Percentiles rank a stretch among this genome's conserved stretches.
phyloP scores from a whole-genome alignment of 2,888 invertebrate genomes.

The Oxycera nigricornis region DNA sequence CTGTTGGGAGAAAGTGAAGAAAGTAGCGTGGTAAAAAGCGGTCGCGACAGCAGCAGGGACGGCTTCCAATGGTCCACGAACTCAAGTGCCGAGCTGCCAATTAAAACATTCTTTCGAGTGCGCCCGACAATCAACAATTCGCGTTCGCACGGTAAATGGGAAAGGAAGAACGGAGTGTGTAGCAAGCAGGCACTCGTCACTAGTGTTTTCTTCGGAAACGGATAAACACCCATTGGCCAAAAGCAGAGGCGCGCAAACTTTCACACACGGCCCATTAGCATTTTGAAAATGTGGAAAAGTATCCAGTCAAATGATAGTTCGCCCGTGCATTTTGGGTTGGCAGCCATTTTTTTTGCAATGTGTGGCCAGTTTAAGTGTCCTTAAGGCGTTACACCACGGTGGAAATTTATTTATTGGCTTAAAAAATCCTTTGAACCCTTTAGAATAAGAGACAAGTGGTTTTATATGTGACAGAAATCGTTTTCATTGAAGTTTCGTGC shows the following conservation, averaged over 20 bases:
- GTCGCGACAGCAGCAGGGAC: not conserved
- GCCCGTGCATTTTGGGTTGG: no score
- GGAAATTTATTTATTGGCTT: no score
- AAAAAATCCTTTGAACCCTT: no score
- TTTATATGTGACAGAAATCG: no score
- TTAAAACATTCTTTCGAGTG: slow-evolving; percentile 8
- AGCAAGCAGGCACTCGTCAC: not conserved
- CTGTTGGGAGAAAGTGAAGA: slow-evolving; percentile 28
- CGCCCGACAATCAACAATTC: not conserved
- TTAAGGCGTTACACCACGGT: no score
- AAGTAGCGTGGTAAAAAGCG: slow-evolving; percentile 18
- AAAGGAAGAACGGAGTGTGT: slow-evolving; percentile 21
- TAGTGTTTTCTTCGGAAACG: slow-evolving; percentile 2
- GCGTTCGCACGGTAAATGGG: slow-evolving; percentile 10
- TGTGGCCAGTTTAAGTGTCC: no score
- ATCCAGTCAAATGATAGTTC: no score
- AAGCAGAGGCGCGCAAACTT: not conserved
- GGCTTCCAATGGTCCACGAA: slow-evolving; percentile 12
- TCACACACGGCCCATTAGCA: not conserved
- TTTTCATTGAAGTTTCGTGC: no score
- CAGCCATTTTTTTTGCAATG: no score
- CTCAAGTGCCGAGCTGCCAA: not conserved
- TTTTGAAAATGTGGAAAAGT: no score
- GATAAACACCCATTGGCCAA: not conserved
- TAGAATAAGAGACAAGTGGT: no score